Percentiles rank a stretch among this genome's conserved stretches.
These are phyloP conservation scores for Metridium senile DNA, from an alignment of 92 coral and sea anemone genomes.

Conservation along the genomic window DNA sequence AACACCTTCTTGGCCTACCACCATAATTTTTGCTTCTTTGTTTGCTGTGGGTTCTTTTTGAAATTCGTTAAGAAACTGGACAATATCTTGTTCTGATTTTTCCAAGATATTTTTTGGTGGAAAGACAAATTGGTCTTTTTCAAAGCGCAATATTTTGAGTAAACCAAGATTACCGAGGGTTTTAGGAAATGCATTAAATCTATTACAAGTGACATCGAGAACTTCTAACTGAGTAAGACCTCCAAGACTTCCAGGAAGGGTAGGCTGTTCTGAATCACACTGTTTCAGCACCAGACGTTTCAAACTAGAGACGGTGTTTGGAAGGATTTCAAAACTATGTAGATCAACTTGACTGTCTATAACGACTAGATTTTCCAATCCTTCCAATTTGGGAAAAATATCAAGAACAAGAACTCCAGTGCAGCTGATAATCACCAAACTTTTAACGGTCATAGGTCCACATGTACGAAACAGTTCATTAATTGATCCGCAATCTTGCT, in stretches of 20 bases:
- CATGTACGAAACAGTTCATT: not conserved
- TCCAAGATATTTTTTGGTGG: slow-evolving; percentile 18
- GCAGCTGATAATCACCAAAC: slow-evolving; percentile 25
- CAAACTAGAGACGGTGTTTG: not conserved
- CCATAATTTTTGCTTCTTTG: slow-evolving; percentile 26
- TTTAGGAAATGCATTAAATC: slow-evolving; percentile 1
- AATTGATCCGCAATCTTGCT: slow-evolving; percentile 3
- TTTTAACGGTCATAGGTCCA: not conserved
- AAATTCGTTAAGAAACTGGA: slow-evolving; percentile 3
- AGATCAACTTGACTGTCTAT: slow-evolving; percentile 22
- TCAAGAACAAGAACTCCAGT: slow-evolving; percentile 10
- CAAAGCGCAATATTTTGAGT: slow-evolving; percentile 14
- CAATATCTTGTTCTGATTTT: not conserved
- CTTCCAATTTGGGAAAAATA: slow-evolving; percentile 1
- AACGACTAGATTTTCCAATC: slow-evolving; percentile 23
- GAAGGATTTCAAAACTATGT: not conserved
- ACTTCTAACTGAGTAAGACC: slow-evolving; percentile 3
- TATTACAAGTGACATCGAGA: slow-evolving; percentile 22
- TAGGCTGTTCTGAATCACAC: slow-evolving; percentile 2
- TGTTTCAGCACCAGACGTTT: slow-evolving; percentile 19
- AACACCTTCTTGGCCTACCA: slow-evolving; percentile 46
- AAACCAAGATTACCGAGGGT: not conserved
- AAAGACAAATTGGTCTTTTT: slow-evolving; percentile 12
- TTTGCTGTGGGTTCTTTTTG: not conserved
- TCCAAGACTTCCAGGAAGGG: not conserved